Evolutionary conservation across 2,797 vertebrate species (phyloP).

Genomic region (Sciurus vulgaris): DNA sequence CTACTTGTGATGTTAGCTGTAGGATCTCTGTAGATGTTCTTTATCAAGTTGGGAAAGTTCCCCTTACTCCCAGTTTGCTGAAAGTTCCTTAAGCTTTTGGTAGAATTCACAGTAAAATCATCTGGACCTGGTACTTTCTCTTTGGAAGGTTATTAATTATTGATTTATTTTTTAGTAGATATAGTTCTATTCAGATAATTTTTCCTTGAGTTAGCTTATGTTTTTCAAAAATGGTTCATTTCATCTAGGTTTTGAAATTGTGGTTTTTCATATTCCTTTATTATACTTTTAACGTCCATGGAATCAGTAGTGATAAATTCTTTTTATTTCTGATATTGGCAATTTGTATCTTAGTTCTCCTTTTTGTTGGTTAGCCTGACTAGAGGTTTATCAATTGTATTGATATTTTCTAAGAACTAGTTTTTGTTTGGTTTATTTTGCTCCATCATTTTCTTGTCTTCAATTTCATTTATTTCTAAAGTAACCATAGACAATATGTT

Average conservation of each 20-base stretch:
- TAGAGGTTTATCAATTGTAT: not conserved
- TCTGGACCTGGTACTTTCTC: not conserved
- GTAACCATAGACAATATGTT: too few species aligned
- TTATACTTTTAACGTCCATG: not conserved
- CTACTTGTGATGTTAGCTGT: not conserved
- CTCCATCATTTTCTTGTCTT: not conserved
- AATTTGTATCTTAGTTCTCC: not conserved
- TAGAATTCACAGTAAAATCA: conserved; percentile 14
- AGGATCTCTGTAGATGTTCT: not conserved
- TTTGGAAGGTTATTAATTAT: not conserved
- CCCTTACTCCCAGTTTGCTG: not conserved
- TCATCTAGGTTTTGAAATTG: not conserved
- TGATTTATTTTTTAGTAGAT: not conserved
- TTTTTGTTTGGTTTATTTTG: not conserved
- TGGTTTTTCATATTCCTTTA: not conserved
- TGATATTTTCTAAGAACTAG: not conserved
- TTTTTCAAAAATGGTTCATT: not conserved
- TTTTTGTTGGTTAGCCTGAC: not conserved
- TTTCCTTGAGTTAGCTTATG: not conserved
- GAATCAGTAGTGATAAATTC: not conserved
- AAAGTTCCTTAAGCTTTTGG: not conserved
- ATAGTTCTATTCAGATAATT: not conserved
- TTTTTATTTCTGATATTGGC: not conserved
- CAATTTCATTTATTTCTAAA: conserved; percentile 15
- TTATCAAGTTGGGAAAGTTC: not conserved